phyloP scores from a whole-genome alignment of 2,888 invertebrate species.

The Timandra comae region DNA sequence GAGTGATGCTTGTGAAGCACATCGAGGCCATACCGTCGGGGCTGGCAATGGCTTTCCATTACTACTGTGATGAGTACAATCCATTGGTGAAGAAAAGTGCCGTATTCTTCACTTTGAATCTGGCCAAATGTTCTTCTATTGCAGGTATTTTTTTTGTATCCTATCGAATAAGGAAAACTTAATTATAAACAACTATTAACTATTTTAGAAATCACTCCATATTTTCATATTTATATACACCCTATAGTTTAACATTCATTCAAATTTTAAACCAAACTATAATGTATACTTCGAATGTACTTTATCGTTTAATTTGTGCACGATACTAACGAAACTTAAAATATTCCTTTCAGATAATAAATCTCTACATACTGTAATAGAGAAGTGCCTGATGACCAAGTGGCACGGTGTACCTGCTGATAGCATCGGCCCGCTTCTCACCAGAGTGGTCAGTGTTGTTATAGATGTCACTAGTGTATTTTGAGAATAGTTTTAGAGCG shows the following conservation, averaged over 20 bases:
- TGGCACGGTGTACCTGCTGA: slow-evolving; percentile 50
- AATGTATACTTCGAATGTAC: too few species aligned
- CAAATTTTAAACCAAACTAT: too few species aligned
- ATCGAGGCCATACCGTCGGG: slow-evolving; percentile 51
- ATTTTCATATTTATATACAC: too few species aligned
- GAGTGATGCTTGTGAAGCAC: slow-evolving; percentile 58
- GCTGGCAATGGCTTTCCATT: slow-evolving; percentile 70
- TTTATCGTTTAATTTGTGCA: too few species aligned
- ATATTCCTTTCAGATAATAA: slow-evolving; percentile 37
- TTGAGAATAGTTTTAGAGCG: too few species aligned
- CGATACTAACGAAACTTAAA: too few species aligned
- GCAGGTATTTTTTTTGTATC: too few species aligned
- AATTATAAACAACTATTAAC: too few species aligned
- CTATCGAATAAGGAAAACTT: too few species aligned
- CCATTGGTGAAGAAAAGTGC: slow-evolving; percentile 61
- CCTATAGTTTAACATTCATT: too few species aligned
- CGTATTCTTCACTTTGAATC: slow-evolving; percentile 63
- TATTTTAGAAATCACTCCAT: too few species aligned
- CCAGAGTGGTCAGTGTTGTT: slow-evolving; percentile 55
- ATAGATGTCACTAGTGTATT: slow-evolving; percentile 51
- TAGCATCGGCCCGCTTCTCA: slow-evolving; percentile 54
- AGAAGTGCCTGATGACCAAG: slow-evolving; percentile 56
- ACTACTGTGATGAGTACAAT: slow-evolving; percentile 68
- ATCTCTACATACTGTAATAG: slow-evolving; percentile 43
- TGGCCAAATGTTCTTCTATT: slow-evolving; percentile 42